Evolutionary conservation across 2,113 vertebrate genomes (phyloP), one percentile per base, ranked within the genome.

Genomic region (Saccopteryx leptura): DNA sequence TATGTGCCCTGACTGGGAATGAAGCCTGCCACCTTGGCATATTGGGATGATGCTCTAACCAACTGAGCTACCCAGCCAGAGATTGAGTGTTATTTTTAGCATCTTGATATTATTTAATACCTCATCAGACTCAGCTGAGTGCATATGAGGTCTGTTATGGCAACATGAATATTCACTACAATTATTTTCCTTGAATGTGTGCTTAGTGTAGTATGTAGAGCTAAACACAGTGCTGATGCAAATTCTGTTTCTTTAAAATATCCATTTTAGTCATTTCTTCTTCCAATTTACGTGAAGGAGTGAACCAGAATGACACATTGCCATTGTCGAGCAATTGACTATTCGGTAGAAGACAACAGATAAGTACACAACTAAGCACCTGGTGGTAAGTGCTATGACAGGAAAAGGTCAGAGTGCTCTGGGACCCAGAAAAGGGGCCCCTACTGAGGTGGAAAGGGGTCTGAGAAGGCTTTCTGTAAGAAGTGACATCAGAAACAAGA

Each of bases 161-260:
- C 48, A 48, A 54, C 26, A 50, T 33, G 31, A 21, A n/a, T 1
- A 9, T 17, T 74, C 19, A 56, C 2, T 23, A 4, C 69, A 33
- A 8, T 48, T 54, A 19, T 33, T 80, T n/a, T 5, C 24, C 2
- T 90, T 46, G 23, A 80, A 54, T 10, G 2, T 5, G 7, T 13
- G 19, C 6, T 46, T 68, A 11, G 6, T n/a, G 1, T 31, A 60
- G 28, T 84, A 39, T 33, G 33, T 39, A 54, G 31, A 84, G 18
- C 13, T 54, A 88, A 81, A 90, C 10, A 54, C 11, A 33, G 4
- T 23, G 18, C 1, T 82, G 26, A 71, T 15, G 23, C 5, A 68
- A 71, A 71, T 90, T 78, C 23, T 8, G 7, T 65, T 85, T 81
- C 39, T 72, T 69, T 76, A 90, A 97, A 88, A 84, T 93, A 91